Base-by-base conservation (phyloP, 2,888 invertebrate species). In the Eremobia ochroleuca region DNA sequence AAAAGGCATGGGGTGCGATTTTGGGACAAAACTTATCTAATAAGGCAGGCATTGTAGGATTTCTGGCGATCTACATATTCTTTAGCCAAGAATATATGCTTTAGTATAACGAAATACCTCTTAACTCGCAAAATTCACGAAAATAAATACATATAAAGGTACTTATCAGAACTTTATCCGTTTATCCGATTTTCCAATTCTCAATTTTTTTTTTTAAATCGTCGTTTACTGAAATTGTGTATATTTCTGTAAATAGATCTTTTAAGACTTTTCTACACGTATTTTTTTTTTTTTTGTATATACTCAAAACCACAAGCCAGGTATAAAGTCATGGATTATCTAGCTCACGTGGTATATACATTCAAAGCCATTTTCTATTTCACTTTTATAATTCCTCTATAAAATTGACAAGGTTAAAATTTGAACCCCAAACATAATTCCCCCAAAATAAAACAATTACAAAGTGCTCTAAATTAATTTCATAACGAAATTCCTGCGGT, bases 361-460 rank as follows among this genome's bases (percentile, higher is more conserved):
- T 40, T 64, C 64, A 40, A n/a, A 65, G 40, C 9, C n/a, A 40
- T 18, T 5, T 40, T 40, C 4, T 40, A 4, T 28, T 43, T 28
- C 21, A 66, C 0, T 21, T 21, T 28, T 40, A n/a, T 52, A 52
- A 67, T 34, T 49, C 15, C 25, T 34, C 11, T 2, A 58, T 4
- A 61, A 65, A 25, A 69, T n/a, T 83, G 43, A 73, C 52, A 9
- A 28, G 37, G 13, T 62, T 40, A 55, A 49, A 77, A 64, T 66
- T 28, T 37, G 1, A n/a, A 43, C n/a, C 13, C 9, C 13, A 34
- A 72, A 65, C n/a, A 31, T 15, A 64, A 82, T 73, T 86, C 13
- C 21, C 74, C 21, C 75, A n/a, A n/a, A n/a, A 73, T 67, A 37
- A 70, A 83, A 70, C 65, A 74, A 75, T 72, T 73, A 71, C 37